Evolutionary conservation across 1,140 invertebrate species (phyloP).

Genomic region (Pectinophora gossypiella): DNA sequence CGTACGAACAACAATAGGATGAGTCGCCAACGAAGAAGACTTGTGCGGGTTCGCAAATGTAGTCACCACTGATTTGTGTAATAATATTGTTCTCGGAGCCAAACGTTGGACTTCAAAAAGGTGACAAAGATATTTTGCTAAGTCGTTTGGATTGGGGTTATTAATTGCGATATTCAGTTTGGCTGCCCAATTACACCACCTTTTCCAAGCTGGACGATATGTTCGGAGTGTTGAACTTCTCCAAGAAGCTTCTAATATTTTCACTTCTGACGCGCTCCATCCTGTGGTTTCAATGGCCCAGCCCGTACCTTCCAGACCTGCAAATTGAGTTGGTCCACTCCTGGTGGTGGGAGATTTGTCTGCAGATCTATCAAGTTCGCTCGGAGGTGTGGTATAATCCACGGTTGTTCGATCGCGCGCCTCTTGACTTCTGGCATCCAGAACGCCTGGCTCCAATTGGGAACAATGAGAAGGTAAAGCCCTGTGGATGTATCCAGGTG

Average conservation of each 20-base stretch:
- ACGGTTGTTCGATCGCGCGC: constrained; percentile 3
- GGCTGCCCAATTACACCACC: neutral
- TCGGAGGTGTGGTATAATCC: neutral
- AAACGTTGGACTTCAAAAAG: neutral
- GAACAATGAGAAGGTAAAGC: constrained; percentile 2
- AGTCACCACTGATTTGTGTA: constrained; percentile 2
- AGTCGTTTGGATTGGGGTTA: neutral
- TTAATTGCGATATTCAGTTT: neutral
- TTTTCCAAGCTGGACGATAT: constrained; percentile 1
- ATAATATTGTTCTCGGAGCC: neutral
- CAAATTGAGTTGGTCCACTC: constrained; percentile 1
- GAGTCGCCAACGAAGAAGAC: neutral
- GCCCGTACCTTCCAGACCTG: constrained; percentile 1
- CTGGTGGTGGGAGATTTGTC: neutral
- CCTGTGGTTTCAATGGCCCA: neutral
- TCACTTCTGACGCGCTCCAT: neutral
- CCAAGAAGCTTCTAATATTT: neutral
- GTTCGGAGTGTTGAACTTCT: neutral
- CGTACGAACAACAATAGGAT: neutral
- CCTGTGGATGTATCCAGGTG: constrained; percentile 27
- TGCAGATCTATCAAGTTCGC: neutral
- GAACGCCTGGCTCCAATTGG: constrained; percentile 5
- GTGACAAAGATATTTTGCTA: neutral
- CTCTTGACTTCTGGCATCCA: constrained; percentile 10
- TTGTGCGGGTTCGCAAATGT: neutral